Evolutionary conservation across 2,113 vertebrate genomes (phyloP), one percentile per base, ranked within the genome.

Genomic region (Mungos mungo): DNA sequence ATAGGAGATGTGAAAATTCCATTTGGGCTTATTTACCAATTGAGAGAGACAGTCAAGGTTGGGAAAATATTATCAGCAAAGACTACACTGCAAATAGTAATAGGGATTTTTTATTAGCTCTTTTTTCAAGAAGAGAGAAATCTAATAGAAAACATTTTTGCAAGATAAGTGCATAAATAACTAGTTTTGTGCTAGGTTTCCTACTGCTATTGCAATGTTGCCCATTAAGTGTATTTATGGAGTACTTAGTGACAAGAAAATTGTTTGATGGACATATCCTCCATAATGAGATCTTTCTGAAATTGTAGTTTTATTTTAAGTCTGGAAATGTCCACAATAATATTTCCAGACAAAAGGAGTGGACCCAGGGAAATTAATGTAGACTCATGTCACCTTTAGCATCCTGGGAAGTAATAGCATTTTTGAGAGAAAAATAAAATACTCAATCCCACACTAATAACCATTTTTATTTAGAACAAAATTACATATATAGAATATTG

Each of bases 201-300:
- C 93, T 47, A 9, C 76, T 80, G 88, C n/a, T 90, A 19, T 98
- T 97, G 81, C 72, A 96, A 71, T 96, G 92, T 76, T 97, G 85
- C 68, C 97, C 97, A 76, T 97, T 98, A 98, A 97, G 68, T 86
- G 35, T 96, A 97, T 97, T 98, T 97, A 88, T 72, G 29, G 95
- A 95, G 90, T 93, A 35, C 85, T 98, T 89, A 83, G 97, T 97
- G 98, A 95, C 96, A 97, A 95, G 97, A 97, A 98, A 98, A 97
- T 98, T 97, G 82, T 94, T 98, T 95, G 97, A 97, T 98, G 96
- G 97, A 97, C 63, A 89, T 96, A 94, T 96, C 88, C 71, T 2
- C 63, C 60, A 93, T 97, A 98, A 98, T 97, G 97, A 96, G 85
- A 90, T 90, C 96, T 96, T 98, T 88, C 77, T 96, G 88, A 94